Percentiles rank a stretch among this genome's conserved stretches.
Conservation (phyloP, 2,888 invertebrate genomes). For the Cyrtodaria siliqua region DNA sequence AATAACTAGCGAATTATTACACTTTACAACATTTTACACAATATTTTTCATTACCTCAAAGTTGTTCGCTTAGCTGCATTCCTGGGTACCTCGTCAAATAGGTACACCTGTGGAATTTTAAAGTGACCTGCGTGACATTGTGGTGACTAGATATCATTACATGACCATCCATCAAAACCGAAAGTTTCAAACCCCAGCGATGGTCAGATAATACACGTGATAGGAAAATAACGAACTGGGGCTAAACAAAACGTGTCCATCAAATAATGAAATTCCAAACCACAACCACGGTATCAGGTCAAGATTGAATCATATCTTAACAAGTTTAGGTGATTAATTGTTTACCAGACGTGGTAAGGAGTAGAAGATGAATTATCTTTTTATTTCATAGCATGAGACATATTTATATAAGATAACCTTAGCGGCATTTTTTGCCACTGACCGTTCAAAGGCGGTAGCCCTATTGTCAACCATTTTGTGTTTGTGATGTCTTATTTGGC, state of each 20-base stretch:
- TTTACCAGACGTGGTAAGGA: too few species aligned
- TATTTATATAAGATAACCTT: too few species aligned
- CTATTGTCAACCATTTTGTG: too few species aligned
- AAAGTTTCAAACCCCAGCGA: not conserved
- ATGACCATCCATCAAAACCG: slow-evolving; percentile 8
- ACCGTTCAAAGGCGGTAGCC: too few species aligned
- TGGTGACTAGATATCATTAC: slow-evolving; percentile 7
- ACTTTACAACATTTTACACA: not conserved
- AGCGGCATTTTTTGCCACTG: too few species aligned
- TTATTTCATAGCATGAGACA: too few species aligned
- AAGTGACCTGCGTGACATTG: slow-evolving; percentile 1
- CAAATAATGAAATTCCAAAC: not conserved
- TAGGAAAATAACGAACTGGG: slow-evolving; percentile 1
- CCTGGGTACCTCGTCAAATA: not conserved
- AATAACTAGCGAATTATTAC: slow-evolving; percentile 1
- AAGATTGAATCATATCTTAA: too few species aligned
- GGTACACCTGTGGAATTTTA: not conserved
- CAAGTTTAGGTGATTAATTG: too few species aligned
- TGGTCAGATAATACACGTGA: slow-evolving; percentile 5
- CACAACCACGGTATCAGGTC: too few species aligned
- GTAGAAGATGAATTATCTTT: too few species aligned
- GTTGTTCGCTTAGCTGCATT: not conserved
- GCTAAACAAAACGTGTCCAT: slow-evolving; percentile 1
- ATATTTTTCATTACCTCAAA: not conserved
- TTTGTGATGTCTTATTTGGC: too few species aligned